Evolutionary conservation across 2,888 invertebrate genomes (phyloP).

Genomic region (Drosophila colorata): DNA sequence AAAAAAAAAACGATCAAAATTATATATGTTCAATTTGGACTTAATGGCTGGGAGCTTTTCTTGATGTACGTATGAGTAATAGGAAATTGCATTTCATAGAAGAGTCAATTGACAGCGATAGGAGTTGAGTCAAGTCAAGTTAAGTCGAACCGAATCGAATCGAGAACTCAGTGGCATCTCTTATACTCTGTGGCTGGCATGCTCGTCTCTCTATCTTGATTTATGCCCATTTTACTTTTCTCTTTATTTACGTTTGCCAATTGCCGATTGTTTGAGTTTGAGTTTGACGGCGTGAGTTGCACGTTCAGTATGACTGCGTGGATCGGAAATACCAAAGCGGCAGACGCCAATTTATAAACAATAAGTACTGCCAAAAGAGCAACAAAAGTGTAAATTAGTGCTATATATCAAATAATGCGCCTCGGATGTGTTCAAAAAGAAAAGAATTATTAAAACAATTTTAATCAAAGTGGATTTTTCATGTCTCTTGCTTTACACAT

Average conservation of each 20-base stretch:
- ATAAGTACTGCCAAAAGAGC: not conserved
- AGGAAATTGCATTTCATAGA: conserved; percentile 3
- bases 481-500: not conserved
- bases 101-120: not conserved
- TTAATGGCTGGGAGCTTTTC: not conserved
- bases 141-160: not conserved
- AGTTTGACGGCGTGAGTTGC: too few relatives aligned
- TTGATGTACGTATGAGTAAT: conserved; percentile 25
- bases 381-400: not conserved
- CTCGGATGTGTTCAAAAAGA: not conserved
- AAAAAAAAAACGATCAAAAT: too few relatives aligned
- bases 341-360: conserved; percentile 9
- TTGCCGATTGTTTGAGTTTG: conserved; percentile 20
- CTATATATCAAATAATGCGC: not conserved
- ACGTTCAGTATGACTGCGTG: conserved; percentile 30
- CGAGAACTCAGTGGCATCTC: conserved; percentile 1
- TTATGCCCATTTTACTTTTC: conserved; percentile 2
- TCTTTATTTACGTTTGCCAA: conserved; percentile 16
- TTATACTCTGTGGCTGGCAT: conserved; percentile 3
- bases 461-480: not conserved
- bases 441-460: not conserved
- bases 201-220: not conserved
- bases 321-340: conserved; percentile 67
- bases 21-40: not conserved
- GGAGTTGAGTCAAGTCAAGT: not conserved